phyloP scores from a whole-genome alignment of 2,888 invertebrate species.

The Dicroscelio sp. region DNA sequence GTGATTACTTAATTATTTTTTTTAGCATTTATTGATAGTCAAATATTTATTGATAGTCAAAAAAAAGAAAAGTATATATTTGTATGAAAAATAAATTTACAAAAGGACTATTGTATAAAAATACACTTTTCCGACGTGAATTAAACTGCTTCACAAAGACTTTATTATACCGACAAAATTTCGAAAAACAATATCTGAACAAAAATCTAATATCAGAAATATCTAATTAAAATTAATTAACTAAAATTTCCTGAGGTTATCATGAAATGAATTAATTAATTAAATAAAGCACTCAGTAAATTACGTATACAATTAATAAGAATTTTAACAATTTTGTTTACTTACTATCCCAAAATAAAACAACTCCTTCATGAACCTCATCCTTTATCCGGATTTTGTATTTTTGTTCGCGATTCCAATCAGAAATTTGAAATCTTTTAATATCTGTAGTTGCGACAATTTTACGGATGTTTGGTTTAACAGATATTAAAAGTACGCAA shows the following conservation, averaged over 20 bases:
- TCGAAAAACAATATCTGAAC: background rate
- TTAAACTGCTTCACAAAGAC: background rate
- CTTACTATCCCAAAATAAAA: no score
- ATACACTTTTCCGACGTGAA: background rate
- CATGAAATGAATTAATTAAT: background rate
- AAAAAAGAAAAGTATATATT: background rate
- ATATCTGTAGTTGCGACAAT: no score
- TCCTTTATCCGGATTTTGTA: no score
- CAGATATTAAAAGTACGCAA: no score
- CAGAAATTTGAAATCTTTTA: no score
- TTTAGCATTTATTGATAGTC: no score
- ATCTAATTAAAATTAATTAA: background rate
- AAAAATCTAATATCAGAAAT: background rate
- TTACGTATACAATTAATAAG: no score
- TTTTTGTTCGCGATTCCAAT: no score
- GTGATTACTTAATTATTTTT: background rate
- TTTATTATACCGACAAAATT: background rate
- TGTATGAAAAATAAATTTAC: background rate
- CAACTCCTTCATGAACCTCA: no score
- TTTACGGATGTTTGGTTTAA: no score
- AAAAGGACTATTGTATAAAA: background rate
- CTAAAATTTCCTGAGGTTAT: background rate
- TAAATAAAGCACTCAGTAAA: background rate
- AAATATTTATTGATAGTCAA: background rate
- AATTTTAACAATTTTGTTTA: no score